Conservation (phyloP, 35 echinoderm and acorn worm genomes). For the Heliocidaris erythrogramma region DNA sequence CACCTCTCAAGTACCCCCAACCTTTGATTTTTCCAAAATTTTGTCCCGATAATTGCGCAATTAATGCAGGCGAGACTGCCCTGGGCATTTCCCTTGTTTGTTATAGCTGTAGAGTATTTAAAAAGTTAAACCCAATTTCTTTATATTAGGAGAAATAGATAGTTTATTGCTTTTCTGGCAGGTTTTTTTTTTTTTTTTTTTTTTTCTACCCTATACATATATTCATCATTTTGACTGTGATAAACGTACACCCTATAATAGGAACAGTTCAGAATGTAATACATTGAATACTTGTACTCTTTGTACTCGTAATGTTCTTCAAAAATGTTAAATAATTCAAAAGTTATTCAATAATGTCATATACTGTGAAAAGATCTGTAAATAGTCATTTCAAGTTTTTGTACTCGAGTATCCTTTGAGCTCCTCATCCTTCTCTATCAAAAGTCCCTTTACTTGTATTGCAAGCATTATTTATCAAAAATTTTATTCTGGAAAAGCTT, state of each 20-base stretch:
- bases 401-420: background rate
- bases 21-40: too few relatives aligned
- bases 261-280: background rate
- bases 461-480: background rate
- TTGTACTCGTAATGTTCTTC: background rate
- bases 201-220: background rate
- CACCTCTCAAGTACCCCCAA: too few relatives aligned
- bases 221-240: background rate
- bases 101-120: too few relatives aligned
- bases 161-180: background rate
- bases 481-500: background rate
- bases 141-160: background rate
- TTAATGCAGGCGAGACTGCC: too few relatives aligned
- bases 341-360: background rate
- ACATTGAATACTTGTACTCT: background rate
- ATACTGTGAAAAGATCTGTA: constrained; percentile 3
- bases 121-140: too few relatives aligned
- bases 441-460: background rate
- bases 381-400: background rate
- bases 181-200: background rate
- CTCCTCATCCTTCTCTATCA: background rate
- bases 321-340: background rate
- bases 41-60: too few relatives aligned
- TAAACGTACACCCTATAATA: background rate
- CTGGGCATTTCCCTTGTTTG: too few relatives aligned